phyloP scores from a whole-genome alignment of 2,797 vertebrate genomes.

The Alectoris magna region DNA sequence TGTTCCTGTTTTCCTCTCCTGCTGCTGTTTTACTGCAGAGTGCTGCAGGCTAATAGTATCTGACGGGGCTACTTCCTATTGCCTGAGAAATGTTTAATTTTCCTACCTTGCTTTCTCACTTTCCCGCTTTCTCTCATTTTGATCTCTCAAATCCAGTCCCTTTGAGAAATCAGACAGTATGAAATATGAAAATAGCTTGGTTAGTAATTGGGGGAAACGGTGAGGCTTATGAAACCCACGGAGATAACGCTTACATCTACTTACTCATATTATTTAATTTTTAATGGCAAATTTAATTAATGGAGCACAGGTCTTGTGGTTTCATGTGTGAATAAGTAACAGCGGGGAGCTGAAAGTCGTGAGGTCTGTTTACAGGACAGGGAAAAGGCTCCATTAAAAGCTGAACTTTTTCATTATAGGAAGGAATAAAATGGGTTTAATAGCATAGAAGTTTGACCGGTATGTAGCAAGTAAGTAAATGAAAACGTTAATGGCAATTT shows the following conservation, averaged over 20 bases:
- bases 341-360: conserved; percentile 56
- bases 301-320: conserved; percentile 76
- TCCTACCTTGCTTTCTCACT: conserved; percentile 44
- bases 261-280: conserved; percentile 88
- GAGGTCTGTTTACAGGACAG: conserved; percentile 52
- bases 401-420: conserved; percentile 32
- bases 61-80: conserved; percentile 47
- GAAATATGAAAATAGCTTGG: conserved; percentile 87
- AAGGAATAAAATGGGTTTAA: conserved; percentile 40
- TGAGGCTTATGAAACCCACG: conserved; percentile 79
- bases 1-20: conserved; percentile 61
- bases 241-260: conserved; percentile 84
- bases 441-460: conserved; percentile 37
- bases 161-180: conserved; percentile 83
- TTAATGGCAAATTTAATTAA: conserved; percentile 87
- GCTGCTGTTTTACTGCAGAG: conserved; percentile 57
- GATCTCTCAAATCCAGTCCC: conserved; percentile 76
- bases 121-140: conserved; percentile 68
- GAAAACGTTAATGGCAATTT: conserved; percentile 33
- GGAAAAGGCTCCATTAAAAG: conserved; percentile 49
- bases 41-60: conserved; percentile 48
- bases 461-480: conserved; percentile 38
- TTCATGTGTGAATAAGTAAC: conserved; percentile 67
- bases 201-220: conserved; percentile 81
- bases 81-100: conserved; percentile 55